phyloP scores from a whole-genome alignment of 2,113 vertebrate species.

The Rhynchomys soricoides region DNA sequence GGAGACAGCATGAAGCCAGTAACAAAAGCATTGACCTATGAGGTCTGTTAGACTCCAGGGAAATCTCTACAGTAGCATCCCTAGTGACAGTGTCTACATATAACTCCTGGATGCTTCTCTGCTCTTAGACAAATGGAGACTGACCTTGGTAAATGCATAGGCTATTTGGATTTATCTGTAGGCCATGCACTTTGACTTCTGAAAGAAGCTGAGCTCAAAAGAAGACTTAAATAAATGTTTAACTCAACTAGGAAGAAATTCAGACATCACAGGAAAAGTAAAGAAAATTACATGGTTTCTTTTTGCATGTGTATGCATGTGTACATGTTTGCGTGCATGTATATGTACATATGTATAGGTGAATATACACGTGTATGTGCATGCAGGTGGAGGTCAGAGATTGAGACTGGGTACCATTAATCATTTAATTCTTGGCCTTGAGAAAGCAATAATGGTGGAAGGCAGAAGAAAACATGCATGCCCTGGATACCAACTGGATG shows the following conservation, averaged over 20 bases:
- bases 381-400: not conserved
- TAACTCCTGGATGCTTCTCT: not conserved
- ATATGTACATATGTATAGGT: not conserved
- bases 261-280: not conserved
- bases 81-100: not conserved
- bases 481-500: not conserved
- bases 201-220: conserved; percentile 53
- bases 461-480: not conserved
- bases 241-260: conserved; percentile 37
- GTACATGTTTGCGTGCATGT: not conserved
- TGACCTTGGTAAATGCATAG: conserved; percentile 26
- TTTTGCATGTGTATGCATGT: not conserved
- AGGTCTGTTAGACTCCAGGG: not conserved
- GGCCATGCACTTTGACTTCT: not conserved
- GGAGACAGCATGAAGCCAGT: conserved; percentile 13
- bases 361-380: not conserved
- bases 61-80: not conserved
- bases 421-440: conserved; percentile 16
- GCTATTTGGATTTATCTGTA: conserved; percentile 30
- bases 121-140: not conserved
- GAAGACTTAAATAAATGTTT: not conserved
- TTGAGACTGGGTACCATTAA: not conserved
- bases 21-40: not conserved
- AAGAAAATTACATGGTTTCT: not conserved
- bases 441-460: not conserved